phyloP scores from a whole-genome alignment of 2,888 invertebrate genomes.

The Dorcus hopei region DNA sequence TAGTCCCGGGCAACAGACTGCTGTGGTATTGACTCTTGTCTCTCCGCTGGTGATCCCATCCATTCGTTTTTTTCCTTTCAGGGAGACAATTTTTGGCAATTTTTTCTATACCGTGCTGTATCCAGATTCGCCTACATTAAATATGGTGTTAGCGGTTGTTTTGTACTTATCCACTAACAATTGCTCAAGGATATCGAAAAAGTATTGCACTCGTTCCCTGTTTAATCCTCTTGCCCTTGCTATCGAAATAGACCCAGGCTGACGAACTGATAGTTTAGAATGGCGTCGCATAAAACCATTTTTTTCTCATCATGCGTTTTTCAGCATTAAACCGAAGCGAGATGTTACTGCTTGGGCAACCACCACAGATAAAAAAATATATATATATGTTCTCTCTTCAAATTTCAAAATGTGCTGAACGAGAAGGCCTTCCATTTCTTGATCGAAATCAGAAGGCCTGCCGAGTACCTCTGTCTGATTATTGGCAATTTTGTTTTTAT shows the following conservation, averaged over 20 bases:
- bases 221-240: too few species aligned
- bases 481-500: neutral
- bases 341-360: neutral
- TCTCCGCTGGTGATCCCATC: neutral
- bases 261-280: too few species aligned
- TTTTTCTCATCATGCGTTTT: neutral
- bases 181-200: too few species aligned
- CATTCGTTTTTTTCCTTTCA: neutral
- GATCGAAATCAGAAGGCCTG: neutral
- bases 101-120: neutral
- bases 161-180: too few species aligned
- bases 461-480: neutral
- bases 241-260: too few species aligned
- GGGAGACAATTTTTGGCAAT: neutral
- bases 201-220: too few species aligned
- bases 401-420: neutral
- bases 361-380: too few species aligned
- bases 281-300: neutral
- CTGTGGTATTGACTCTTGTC: too few species aligned
- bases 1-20: slow-evolving; percentile 4
- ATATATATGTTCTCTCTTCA: neutral
- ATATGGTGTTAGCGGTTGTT: too few species aligned
- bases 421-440: neutral
- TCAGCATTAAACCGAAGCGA: neutral
- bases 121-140: neutral